phyloP scores from a whole-genome alignment of 2,113 vertebrate genomes.

The Lamprologus tigripictilis region DNA sequence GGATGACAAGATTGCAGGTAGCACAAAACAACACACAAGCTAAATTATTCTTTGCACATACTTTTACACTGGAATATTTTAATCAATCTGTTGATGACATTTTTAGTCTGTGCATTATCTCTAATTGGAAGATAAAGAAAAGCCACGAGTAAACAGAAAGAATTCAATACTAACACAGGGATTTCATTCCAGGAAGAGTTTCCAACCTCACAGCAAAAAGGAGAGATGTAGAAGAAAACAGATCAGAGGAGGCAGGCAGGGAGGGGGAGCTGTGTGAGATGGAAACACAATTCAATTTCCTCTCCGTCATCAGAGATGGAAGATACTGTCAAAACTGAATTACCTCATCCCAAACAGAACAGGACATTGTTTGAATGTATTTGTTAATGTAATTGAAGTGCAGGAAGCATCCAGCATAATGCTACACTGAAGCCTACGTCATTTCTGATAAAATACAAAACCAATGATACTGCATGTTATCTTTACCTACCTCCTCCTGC shows the following conservation, averaged over 20 bases:
- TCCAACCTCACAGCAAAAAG: neutral
- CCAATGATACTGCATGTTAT: neutral
- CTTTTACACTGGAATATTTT: neutral
- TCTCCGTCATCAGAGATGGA: neutral
- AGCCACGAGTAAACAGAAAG: neutral
- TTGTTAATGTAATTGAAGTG: neutral
- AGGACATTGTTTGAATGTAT: neutral
- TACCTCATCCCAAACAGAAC: neutral
- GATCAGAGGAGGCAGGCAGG: neutral
- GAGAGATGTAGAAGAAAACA: neutral
- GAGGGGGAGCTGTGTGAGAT: neutral
- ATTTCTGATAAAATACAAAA: neutral
- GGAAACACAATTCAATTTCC: constrained; percentile 33
- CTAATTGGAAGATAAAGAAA: neutral
- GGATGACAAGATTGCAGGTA: neutral
- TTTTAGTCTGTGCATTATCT: neutral
- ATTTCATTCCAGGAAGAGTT: neutral
- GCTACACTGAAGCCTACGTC: neutral
- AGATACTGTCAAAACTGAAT: constrained; percentile 16
- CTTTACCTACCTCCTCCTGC: neutral
- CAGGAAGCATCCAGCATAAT: neutral
- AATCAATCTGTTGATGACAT: neutral
- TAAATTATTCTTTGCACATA: neutral
- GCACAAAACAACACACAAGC: neutral
- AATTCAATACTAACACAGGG: neutral